phyloP scores from a whole-genome alignment of 2,797 vertebrate genomes.

The Enteromius paludinosus region DNA sequence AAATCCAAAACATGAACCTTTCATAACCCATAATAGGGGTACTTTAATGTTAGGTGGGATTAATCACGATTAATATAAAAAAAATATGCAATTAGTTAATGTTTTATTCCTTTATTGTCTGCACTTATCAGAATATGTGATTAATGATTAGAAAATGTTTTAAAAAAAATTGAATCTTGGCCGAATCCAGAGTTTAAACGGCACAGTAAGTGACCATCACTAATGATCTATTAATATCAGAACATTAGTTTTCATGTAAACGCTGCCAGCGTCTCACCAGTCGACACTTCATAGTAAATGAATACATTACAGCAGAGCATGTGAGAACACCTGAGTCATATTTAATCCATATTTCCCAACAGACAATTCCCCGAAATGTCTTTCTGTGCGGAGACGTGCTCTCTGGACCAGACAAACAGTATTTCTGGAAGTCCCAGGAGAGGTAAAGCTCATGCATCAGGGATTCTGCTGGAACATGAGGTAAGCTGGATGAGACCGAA shows the following conservation, averaged over 20 bases:
- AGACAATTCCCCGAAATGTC: not conserved
- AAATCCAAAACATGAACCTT: too few species aligned
- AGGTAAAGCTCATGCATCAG: slow-evolving; percentile 5
- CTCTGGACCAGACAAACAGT: slow-evolving; percentile 4
- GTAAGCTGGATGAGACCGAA: slow-evolving; percentile 9
- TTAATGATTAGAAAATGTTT: not conserved
- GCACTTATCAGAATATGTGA: not conserved
- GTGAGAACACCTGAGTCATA: slow-evolving; percentile 10
- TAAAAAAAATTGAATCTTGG: not conserved
- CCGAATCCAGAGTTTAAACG: not conserved
- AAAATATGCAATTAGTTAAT: too few species aligned
- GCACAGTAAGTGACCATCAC: not conserved
- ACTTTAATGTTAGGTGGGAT: not conserved
- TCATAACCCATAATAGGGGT: too few species aligned
- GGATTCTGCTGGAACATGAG: slow-evolving; percentile 32
- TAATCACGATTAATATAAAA: not conserved
- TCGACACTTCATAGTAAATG: not conserved
- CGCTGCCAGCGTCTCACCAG: not conserved
- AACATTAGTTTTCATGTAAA: not conserved
- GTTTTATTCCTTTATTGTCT: too few species aligned
- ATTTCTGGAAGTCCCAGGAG: slow-evolving; percentile 13
- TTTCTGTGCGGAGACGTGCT: not conserved
- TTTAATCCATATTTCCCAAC: slow-evolving; percentile 22
- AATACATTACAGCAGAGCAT: not conserved
- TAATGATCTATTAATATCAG: not conserved